These are phyloP conservation scores for Steromphala cineraria DNA, from an alignment of 2,888 invertebrate species.

Conservation along the genomic window DNA sequence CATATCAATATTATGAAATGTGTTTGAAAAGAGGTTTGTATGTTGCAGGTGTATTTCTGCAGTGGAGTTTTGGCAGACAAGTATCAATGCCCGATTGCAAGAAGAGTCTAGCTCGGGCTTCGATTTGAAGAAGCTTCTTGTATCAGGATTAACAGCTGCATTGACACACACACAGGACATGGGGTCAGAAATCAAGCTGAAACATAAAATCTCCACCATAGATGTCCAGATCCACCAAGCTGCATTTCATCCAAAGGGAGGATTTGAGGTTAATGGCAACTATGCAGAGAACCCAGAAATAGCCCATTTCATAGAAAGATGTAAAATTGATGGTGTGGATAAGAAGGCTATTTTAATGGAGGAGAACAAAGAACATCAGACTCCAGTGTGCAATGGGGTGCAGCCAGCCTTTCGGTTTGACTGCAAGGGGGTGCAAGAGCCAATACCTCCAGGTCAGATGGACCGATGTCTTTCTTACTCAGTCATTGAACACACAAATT, in stretches of 20 bases:
- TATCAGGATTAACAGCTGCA: no score
- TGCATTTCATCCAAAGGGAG: conserved; percentile 27
- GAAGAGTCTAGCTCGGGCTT: no score
- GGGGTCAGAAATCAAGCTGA: conserved; percentile 11
- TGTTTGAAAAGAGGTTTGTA: no score
- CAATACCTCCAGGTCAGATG: conserved; percentile 28
- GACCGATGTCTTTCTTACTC: conserved; percentile 57
- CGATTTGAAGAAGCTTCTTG: no score
- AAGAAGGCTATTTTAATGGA: no score
- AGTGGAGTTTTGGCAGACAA: no score
- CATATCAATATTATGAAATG: no score
- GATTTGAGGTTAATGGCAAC: conserved; percentile 43
- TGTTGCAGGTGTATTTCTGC: no score
- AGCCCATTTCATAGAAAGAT: background rate
- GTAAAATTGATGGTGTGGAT: background rate
- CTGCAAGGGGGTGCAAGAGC: background rate
- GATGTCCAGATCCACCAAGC: conserved; percentile 25
- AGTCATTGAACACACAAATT: conserved; percentile 48
- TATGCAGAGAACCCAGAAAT: conserved; percentile 29
- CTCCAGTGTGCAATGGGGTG: no score
- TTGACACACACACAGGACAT: background rate
- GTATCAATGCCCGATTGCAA: no score
- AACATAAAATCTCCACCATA: conserved; percentile 10
- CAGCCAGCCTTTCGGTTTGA: no score
- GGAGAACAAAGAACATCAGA: no score